Conservation (phyloP, 2,113 vertebrate genomes). For the Elanus axillaris region DNA sequence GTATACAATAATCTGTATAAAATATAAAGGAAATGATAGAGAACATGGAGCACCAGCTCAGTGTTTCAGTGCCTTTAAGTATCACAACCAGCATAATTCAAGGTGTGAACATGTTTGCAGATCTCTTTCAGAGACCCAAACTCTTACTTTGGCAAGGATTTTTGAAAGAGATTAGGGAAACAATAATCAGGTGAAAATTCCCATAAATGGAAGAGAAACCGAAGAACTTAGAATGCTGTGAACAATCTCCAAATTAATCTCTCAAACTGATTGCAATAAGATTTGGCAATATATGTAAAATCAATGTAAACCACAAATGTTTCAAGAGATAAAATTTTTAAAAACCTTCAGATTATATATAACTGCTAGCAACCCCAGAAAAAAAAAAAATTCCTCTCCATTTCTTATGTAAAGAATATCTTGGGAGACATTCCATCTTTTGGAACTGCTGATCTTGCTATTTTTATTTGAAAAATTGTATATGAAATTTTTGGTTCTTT, state of each 20-base stretch:
- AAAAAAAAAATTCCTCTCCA: background rate
- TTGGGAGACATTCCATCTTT: background rate
- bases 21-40: background rate
- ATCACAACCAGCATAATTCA: background rate
- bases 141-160: background rate
- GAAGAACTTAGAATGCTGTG: background rate
- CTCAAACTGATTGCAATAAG: background rate
- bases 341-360: background rate
- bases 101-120: background rate
- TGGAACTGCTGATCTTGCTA: background rate
- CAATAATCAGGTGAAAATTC: background rate
- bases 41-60: background rate
- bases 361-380: background rate
- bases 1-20: background rate
- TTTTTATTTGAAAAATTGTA: background rate
- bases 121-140: background rate
- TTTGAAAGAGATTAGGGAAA: background rate
- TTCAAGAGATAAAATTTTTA: background rate
- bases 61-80: background rate
- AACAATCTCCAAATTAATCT: background rate
- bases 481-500: background rate
- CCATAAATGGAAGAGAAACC: background rate
- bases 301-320: background rate
- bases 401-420: background rate
- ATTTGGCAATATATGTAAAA: background rate